phyloP scores from a whole-genome alignment of 53 echinoderm and acorn worm species.

The Patiria pectinifera region DNA sequence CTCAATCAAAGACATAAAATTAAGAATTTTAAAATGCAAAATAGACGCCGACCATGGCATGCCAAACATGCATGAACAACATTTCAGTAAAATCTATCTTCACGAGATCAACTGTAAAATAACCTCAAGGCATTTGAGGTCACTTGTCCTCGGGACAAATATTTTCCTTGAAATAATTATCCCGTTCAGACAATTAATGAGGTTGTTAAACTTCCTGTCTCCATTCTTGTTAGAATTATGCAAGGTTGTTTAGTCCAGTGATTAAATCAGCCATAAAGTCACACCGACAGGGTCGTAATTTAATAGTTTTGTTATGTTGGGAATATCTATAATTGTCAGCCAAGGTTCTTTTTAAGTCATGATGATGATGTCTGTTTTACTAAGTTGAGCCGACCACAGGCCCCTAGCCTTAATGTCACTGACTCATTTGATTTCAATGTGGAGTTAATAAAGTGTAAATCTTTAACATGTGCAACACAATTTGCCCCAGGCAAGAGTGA shows the following conservation, averaged over 20 bases:
- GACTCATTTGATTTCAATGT: neutral
- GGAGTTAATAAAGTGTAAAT: neutral
- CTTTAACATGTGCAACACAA: neutral
- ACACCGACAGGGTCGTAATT: neutral
- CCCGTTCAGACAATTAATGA: neutral
- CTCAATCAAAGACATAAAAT: neutral
- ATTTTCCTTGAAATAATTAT: conserved; percentile 29
- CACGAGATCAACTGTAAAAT: neutral
- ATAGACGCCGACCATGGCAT: neutral
- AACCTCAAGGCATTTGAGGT: neutral
- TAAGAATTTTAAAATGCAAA: neutral
- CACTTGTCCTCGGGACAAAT: neutral
- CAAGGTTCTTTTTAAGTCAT: neutral
- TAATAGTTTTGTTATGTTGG: conserved; percentile 9
- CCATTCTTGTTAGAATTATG: conserved; percentile 7
- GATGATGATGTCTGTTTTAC: neutral
- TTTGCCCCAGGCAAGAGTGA: neutral
- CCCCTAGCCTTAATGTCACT: neutral
- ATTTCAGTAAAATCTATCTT: neutral
- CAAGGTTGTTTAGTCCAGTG: conserved; percentile 13
- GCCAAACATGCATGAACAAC: neutral
- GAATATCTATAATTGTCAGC: neutral
- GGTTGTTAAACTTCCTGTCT: neutral
- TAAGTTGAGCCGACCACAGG: neutral
- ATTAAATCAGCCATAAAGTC: conserved; percentile 1